Evolutionary conservation across 2,797 vertebrate species (phyloP), one percentile per base, ranked within the genome.

Genomic region (Dicrostonyx torquatus): DNA sequence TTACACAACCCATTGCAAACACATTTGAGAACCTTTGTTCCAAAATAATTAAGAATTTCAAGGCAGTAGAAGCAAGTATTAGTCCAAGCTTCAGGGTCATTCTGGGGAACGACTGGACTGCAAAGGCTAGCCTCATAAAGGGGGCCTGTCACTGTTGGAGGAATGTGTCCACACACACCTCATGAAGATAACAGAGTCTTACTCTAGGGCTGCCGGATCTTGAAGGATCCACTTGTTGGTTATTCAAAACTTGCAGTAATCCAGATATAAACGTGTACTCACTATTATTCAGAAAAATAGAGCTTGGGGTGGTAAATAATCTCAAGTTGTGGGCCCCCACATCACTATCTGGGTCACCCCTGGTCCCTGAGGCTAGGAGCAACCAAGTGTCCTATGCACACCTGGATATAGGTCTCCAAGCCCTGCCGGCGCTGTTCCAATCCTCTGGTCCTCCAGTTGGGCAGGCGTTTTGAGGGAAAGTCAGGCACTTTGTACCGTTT

Each of bases 371-470:
- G 48, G n/a, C n/a, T 37, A 34, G 12, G 53, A 20, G 60, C 43
- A 40, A 29, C n/a, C 40, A 10, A 72, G 26, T 3, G 55, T 77
- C 68, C 70, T 60, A 8, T 0, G 8, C 97, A 68, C 31, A 99
- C 99, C 98, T 94, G 99, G 68, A 99, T 97, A 93, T 99, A 99
- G 31, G 99, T 97, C 93, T 99, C 99, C 94, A 99, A 98, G 93
- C 99, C 99, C 96, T 99, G 99, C 29, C 98, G 98, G 77, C 99
- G 99, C 98, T 99, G 99, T 97, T 99, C 99, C 97, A 98, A 73
- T 1, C 98, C 99, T 97, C 99, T 99, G 73, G 98, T 98, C 97
- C 99, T 98, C 98, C 99, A 98, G 95, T 99, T 98, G 64, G 98
- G 98, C 94, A 99, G 99, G 4, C 98, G 99, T 97, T 99, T 99